These are phyloP conservation scores for Drosophila pectinifera DNA, from an alignment of 1,140 invertebrate genomes.

Conservation along the genomic window DNA sequence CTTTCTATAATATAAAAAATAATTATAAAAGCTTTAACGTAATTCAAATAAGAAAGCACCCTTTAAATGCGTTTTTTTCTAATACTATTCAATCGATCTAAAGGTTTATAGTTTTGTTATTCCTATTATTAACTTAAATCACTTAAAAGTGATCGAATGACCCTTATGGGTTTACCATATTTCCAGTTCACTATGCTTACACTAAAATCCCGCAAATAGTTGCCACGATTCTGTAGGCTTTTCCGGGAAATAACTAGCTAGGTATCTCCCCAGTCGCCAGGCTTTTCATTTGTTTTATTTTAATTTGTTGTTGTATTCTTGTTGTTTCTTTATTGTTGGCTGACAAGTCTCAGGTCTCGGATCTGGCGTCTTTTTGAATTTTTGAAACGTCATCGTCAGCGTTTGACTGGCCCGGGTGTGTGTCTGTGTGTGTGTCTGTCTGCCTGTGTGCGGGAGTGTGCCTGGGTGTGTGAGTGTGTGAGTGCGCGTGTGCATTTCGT, in stretches of 20 bases:
- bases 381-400: slow-evolving; percentile 78
- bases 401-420: slow-evolving; percentile 64
- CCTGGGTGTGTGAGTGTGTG: slow-evolving; percentile 45
- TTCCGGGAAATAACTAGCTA: slow-evolving; percentile 1
- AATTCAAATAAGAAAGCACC: no score
- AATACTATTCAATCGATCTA: no score
- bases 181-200: neutral
- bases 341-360: slow-evolving; percentile 52
- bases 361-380: slow-evolving; percentile 58
- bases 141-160: neutral
- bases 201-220: neutral
- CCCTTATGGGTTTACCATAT: neutral
- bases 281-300: slow-evolving; percentile 20
- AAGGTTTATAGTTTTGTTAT: no score
- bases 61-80: no score
- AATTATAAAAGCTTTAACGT: no score
- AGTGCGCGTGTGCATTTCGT: slow-evolving; percentile 55
- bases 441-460: slow-evolving; percentile 26
- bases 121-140: neutral
- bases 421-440: slow-evolving; percentile 18
- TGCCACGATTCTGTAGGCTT: neutral
- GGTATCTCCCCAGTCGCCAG: slow-evolving; percentile 22
- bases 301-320: slow-evolving; percentile 16
- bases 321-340: slow-evolving; percentile 53
- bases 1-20: no score